phyloP scores from a whole-genome alignment of 2,113 vertebrate species.

The Oriolus oriolus region DNA sequence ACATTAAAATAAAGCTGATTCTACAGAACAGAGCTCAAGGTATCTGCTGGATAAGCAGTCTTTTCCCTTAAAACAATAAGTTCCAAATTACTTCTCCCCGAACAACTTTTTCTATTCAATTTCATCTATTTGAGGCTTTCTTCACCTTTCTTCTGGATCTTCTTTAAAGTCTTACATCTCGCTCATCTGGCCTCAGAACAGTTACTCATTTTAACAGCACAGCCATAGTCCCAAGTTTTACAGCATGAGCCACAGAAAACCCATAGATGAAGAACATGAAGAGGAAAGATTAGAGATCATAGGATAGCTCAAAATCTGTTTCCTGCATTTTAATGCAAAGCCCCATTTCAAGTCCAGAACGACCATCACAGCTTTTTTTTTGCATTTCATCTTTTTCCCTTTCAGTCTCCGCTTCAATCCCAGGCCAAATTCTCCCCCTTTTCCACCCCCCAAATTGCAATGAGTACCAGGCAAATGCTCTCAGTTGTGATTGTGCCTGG shows the following conservation, averaged over 20 bases:
- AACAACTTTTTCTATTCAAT: background rate
- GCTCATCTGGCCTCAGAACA: background rate
- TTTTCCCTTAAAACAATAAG: constrained; percentile 3
- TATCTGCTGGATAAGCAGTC: constrained; percentile 34
- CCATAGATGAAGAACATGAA: background rate
- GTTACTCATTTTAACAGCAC: background rate
- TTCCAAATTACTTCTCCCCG: background rate
- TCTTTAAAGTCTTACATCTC: background rate
- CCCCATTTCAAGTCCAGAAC: background rate
- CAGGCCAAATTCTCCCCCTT: background rate
- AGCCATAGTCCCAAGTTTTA: background rate
- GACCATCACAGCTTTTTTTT: background rate
- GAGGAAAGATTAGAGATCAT: background rate
- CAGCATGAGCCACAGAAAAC: background rate
- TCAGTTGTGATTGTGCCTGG: background rate
- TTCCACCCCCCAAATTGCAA: background rate
- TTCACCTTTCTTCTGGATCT: background rate
- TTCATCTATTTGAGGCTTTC: background rate
- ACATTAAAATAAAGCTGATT: constrained; percentile 52
- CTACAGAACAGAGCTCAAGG: background rate
- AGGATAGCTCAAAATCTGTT: background rate
- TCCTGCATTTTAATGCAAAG: background rate
- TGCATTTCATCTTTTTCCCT: background rate
- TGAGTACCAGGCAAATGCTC: background rate
- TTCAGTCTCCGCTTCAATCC: background rate